These are phyloP conservation scores for Nasonia oneida DNA, from an alignment of 2,888 invertebrate genomes.

Conservation along the genomic window DNA sequence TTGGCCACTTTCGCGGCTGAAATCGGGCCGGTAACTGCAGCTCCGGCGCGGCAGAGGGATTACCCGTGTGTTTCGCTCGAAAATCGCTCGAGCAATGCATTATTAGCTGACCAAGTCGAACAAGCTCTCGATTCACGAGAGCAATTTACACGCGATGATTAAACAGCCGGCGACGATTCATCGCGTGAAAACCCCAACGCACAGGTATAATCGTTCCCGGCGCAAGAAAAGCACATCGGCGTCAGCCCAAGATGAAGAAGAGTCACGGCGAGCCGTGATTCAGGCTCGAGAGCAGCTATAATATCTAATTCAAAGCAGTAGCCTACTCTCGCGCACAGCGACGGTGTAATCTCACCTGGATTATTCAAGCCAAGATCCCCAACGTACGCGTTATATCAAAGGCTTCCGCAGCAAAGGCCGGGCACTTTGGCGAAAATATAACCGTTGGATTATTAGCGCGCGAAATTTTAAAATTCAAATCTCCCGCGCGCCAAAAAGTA, in stretches of 20 bases:
- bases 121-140: not conserved
- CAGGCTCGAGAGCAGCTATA: not conserved
- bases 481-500: not conserved
- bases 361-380: constrained; percentile 6
- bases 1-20: not conserved
- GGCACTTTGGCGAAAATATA: not conserved
- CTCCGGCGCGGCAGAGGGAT: not conserved
- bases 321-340: not conserved
- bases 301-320: constrained; percentile 10
- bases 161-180: no score
- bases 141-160: not conserved
- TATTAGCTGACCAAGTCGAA: not conserved
- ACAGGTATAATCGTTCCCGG: no score
- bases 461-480: not conserved
- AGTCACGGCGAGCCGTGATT: not conserved
- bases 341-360: not conserved
- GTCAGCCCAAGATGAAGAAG: not conserved
- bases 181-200: no score
- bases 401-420: not conserved
- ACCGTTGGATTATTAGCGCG: not conserved
- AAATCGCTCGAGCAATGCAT: constrained; percentile 1
- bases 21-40: not conserved
- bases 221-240: not conserved
- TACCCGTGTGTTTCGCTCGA: not conserved
- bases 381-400: not conserved